A percentile compares a stretch with the other conserved stretches of the same genome.
Evolutionary conservation across 1,140 invertebrate species (phyloP).

Genomic region (Steinernema feltiae): DNA sequence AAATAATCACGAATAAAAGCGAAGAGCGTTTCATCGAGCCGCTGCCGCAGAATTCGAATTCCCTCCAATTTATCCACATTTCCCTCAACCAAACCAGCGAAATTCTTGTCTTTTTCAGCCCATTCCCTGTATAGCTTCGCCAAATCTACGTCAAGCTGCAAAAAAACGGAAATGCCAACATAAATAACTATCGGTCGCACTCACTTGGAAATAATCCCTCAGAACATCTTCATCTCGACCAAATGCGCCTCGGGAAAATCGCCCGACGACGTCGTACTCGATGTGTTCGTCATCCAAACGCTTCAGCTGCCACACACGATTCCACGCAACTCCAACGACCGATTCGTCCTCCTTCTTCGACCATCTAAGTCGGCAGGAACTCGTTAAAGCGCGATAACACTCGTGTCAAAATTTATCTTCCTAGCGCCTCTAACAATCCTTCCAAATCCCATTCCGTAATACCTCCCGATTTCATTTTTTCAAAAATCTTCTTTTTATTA

Average conservation of each 20-base stretch:
- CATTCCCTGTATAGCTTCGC: slow-evolving; percentile 69
- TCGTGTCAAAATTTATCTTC: neutral
- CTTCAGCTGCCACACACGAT: slow-evolving; percentile 21
- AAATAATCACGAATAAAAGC: slow-evolving; percentile 96
- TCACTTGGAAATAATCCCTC: slow-evolving; percentile 22
- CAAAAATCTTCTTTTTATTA: neutral
- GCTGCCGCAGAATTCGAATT: slow-evolving; percentile 79
- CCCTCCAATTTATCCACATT: slow-evolving; percentile 64
- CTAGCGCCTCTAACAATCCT: neutral
- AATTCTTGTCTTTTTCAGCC: slow-evolving; percentile 67
- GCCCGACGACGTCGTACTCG: slow-evolving; percentile 22
- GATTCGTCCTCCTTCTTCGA: slow-evolving; percentile 12
- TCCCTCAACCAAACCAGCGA: slow-evolving; percentile 66
- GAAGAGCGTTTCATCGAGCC: slow-evolving; percentile 84
- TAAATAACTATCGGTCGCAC: neutral
- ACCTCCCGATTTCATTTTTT: neutral
- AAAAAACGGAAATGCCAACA: slow-evolving; percentile 41
- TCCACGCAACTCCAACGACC: slow-evolving; percentile 17
- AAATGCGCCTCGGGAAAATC: slow-evolving; percentile 9
- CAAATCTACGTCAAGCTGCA: slow-evolving; percentile 65
- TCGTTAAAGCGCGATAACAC: slow-evolving; percentile 6
- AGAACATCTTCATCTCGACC: slow-evolving; percentile 14
- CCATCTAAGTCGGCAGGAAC: slow-evolving; percentile 22
- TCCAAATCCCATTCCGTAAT: neutral
- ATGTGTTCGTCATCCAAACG: slow-evolving; percentile 20